Evolutionary conservation across 2,113 vertebrate genomes (phyloP).

Genomic region (Platycercus adscitus): DNA sequence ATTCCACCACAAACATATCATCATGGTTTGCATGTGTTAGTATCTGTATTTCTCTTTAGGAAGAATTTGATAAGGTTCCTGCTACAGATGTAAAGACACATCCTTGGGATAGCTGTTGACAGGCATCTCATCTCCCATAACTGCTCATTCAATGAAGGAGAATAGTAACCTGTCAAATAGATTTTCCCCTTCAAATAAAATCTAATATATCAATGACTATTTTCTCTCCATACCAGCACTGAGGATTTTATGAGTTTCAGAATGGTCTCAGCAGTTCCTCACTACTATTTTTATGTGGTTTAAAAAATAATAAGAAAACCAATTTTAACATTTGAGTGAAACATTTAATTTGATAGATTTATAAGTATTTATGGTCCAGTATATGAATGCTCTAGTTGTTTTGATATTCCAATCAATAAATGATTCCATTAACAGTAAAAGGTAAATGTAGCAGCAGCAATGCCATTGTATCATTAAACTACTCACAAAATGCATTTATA

Average conservation of each 20-base stretch:
- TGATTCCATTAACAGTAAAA: conserved; percentile 3
- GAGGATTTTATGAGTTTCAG: background rate
- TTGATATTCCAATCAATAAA: conserved; percentile 10
- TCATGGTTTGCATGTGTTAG: background rate
- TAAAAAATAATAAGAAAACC: background rate
- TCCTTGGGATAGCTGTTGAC: background rate
- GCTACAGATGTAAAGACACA: background rate
- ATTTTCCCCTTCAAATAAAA: background rate
- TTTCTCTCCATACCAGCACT: background rate
- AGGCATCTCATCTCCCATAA: background rate
- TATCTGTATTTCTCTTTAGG: background rate
- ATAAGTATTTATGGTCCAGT: background rate
- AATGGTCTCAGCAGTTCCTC: background rate
- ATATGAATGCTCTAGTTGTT: background rate
- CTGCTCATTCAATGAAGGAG: background rate
- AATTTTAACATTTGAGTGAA: background rate
- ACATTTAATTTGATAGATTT: background rate
- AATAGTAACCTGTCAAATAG: background rate
- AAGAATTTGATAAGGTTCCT: background rate
- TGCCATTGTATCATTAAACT: conserved; percentile 33
- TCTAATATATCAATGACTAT: background rate
- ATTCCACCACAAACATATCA: background rate
- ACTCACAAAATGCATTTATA: background rate
- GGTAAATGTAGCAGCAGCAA: background rate
- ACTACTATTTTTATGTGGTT: background rate